phyloP scores from a whole-genome alignment of 2,888 invertebrate genomes.

The Spodoptera littoralis region DNA sequence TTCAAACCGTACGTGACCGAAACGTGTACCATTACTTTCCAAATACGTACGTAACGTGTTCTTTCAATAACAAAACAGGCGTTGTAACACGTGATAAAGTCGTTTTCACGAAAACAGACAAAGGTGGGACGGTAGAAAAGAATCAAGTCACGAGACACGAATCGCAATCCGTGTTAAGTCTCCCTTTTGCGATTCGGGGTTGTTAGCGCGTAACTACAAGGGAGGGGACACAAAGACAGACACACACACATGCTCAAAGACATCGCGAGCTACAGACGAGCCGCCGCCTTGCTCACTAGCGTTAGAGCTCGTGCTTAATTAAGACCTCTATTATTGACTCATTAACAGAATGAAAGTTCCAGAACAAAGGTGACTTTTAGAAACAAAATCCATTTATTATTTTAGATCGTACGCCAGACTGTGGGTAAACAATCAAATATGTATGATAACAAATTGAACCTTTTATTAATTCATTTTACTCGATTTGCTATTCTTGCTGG shows the following conservation, averaged over 20 bases:
- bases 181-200: conserved; percentile 50
- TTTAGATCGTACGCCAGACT: no score
- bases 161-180: conserved; percentile 57
- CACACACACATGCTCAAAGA: conserved; percentile 47
- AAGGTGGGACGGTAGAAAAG: conserved; percentile 62
- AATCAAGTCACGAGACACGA: conserved; percentile 66
- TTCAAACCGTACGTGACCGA: conserved; percentile 50
- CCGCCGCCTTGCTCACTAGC: conserved; percentile 42
- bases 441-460: no score
- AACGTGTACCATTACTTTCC: conserved; percentile 47
- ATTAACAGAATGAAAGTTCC: conserved; percentile 29
- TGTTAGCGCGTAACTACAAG: conserved; percentile 49
- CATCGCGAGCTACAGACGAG: conserved; percentile 17
- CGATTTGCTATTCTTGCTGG: no score
- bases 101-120: conserved; percentile 66
- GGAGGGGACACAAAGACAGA: conserved; percentile 39
- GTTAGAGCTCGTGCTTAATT: conserved; percentile 41
- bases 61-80: conserved; percentile 62
- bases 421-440: no score
- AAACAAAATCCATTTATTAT: no score
- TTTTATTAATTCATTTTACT: no score
- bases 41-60: conserved; percentile 58
- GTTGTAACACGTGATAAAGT: conserved; percentile 63
- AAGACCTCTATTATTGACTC: conserved; percentile 30
- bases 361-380: conserved; percentile 9